These are phyloP conservation scores for Chelmon rostratus DNA, from an alignment of 2,797 vertebrate species.

Conservation along the genomic window DNA sequence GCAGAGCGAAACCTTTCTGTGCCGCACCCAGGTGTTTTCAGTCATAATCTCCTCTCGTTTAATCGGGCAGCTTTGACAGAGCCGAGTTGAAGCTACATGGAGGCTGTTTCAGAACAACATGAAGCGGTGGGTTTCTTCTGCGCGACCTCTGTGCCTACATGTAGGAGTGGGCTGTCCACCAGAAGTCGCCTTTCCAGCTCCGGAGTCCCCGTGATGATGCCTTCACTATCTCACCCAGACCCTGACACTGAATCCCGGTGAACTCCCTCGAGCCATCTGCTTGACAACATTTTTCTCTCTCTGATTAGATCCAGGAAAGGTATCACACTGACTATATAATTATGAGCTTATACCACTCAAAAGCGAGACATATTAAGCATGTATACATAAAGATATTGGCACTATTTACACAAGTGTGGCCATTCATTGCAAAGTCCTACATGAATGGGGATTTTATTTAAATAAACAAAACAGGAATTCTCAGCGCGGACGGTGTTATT, in stretches of 20 bases:
- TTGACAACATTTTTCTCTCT: too few relatives aligned
- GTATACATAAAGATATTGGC: not conserved
- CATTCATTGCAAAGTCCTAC: too few relatives aligned
- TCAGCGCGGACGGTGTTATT: not conserved
- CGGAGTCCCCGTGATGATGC: slow-evolving; percentile 44
- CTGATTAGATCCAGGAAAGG: not conserved
- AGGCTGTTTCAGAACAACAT: slow-evolving; percentile 24
- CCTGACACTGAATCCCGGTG: not conserved
- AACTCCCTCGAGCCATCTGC: not conserved
- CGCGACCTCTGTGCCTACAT: slow-evolving; percentile 63
- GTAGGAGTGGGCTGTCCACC: slow-evolving; percentile 49
- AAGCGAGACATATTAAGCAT: not conserved
- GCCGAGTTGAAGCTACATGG: slow-evolving; percentile 34
- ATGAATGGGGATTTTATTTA: not conserved
- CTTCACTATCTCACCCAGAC: slow-evolving; percentile 49
- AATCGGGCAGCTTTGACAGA: slow-evolving; percentile 23
- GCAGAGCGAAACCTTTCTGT: slow-evolving; percentile 53
- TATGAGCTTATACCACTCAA: not conserved
- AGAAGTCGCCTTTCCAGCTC: slow-evolving; percentile 53
- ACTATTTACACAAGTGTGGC: not conserved
- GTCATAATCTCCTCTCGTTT: slow-evolving; percentile 59
- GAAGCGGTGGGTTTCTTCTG: slow-evolving; percentile 51
- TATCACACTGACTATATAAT: not conserved
- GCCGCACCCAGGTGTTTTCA: slow-evolving; percentile 78
- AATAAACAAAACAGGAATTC: not conserved